Conservation (phyloP, 2,888 invertebrate species). For the Mythimna impura region DNA sequence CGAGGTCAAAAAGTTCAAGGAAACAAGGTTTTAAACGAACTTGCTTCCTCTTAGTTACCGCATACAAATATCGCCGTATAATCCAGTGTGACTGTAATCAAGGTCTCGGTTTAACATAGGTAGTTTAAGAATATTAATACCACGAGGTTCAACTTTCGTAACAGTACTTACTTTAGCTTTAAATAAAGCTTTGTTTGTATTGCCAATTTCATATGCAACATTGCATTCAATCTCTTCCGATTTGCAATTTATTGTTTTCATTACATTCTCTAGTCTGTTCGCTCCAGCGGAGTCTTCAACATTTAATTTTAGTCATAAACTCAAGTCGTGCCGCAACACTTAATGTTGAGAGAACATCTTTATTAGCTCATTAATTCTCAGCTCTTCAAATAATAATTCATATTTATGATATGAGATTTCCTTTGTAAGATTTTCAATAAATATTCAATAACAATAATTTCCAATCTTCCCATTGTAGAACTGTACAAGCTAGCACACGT, state of each 20-base stretch:
- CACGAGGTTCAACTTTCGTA: background rate
- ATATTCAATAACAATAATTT: slow-evolving; percentile 14
- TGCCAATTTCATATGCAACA: background rate
- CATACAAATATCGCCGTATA: slow-evolving; percentile 50
- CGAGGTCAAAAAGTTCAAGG: slow-evolving; percentile 65
- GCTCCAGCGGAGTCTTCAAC: background rate
- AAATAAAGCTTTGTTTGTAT: background rate
- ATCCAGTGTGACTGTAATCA: slow-evolving; percentile 50
- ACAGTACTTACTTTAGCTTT: background rate
- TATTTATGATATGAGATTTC: slow-evolving; percentile 7
- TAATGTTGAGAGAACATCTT: background rate
- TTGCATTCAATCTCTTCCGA: background rate
- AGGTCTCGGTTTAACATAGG: slow-evolving; percentile 35
- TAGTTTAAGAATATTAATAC: slow-evolving; percentile 16
- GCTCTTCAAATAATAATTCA: slow-evolving; percentile 2
- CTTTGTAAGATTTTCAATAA: background rate
- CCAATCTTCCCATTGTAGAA: background rate
- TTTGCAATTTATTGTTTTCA: slow-evolving; percentile 6
- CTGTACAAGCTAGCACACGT: slow-evolving; percentile 24
- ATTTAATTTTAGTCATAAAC: background rate
- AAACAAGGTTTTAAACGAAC: slow-evolving; percentile 47
- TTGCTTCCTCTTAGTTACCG: slow-evolving; percentile 60
- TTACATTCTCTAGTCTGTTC: slow-evolving; percentile 2
- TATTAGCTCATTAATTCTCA: slow-evolving; percentile 14
- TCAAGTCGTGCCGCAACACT: background rate